Conservation (phyloP, 1,140 invertebrate species). For the Drosophila ambigua region DNA sequence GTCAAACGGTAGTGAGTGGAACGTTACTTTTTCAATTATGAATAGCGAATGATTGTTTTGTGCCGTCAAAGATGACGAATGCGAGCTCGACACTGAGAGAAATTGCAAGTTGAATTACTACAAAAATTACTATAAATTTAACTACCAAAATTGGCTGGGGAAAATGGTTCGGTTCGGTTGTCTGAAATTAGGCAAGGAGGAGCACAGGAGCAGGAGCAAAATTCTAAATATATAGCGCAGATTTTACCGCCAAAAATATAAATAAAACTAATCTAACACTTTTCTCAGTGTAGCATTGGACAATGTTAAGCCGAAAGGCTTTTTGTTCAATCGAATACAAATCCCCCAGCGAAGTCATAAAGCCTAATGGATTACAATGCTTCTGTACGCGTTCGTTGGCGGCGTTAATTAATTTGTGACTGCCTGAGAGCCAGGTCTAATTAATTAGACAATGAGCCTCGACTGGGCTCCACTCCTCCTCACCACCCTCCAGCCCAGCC, state of each 20-base stretch:
- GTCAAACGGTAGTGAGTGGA: conserved; percentile 77
- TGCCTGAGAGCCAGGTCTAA: conserved; percentile 55
- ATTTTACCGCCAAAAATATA: too few relatives aligned
- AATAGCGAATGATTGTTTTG: conserved; percentile 78
- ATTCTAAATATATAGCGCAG: too few relatives aligned
- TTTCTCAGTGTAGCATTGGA: conserved; percentile 13
- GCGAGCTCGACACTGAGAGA: conserved; percentile 19
- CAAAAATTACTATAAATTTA: too few relatives aligned
- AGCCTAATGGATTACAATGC: conserved; percentile 57
- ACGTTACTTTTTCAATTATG: conserved; percentile 78
- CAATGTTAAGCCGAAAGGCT: conserved; percentile 12
- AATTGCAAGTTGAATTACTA: neutral
- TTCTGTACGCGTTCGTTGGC: conserved; percentile 29
- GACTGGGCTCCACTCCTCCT: conserved; percentile 22
- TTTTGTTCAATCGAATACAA: conserved; percentile 5
- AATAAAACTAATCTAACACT: neutral
- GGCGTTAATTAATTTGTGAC: conserved; percentile 74
- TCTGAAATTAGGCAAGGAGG: too few relatives aligned
- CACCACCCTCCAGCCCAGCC: neutral
- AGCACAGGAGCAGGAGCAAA: too few relatives aligned
- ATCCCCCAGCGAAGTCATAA: conserved; percentile 40
- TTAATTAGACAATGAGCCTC: conserved; percentile 72
- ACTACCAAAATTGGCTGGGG: too few relatives aligned
- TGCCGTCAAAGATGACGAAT: conserved; percentile 47
- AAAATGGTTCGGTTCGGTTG: too few relatives aligned